Percentiles rank a stretch among this genome's conserved stretches.
Conservation (phyloP, 53 echinoderm and acorn worm genomes). For the Mesocentrotus franciscanus region DNA sequence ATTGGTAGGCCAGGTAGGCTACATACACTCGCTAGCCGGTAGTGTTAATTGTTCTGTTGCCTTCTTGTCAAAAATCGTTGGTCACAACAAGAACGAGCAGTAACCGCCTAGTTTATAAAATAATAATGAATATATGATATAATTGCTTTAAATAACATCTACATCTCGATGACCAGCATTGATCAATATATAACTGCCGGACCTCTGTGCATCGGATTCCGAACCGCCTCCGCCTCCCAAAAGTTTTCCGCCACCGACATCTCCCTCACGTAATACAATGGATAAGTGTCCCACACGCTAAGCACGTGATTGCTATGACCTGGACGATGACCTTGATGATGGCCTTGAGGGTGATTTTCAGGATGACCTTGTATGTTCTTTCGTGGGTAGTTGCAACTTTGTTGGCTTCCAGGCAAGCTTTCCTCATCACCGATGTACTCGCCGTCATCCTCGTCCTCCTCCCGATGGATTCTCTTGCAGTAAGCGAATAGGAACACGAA, state of each 20-base stretch:
- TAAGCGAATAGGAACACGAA: slow-evolving; percentile 27
- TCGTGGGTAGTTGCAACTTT: neutral
- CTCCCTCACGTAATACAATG: slow-evolving; percentile 34
- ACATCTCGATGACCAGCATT: neutral
- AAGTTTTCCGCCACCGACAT: slow-evolving; percentile 39
- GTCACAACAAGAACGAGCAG: neutral
- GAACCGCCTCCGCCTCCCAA: slow-evolving; percentile 40
- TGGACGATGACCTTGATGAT: neutral
- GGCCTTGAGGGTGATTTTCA: neutral
- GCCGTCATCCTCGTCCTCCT: slow-evolving; percentile 46
- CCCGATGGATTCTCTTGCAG: slow-evolving; percentile 57
- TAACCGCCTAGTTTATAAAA: neutral
- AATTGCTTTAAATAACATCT: neutral
- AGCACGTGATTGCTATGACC: slow-evolving; percentile 30
- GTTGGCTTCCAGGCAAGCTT: slow-evolving; percentile 35
- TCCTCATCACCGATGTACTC: slow-evolving; percentile 63
- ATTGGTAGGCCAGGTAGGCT: too few species aligned
- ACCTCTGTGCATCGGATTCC: slow-evolving; percentile 48
- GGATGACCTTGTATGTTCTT: neutral
- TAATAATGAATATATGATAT: neutral
- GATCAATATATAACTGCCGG: slow-evolving; percentile 52
- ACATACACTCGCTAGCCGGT: neutral
- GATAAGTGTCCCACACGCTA: slow-evolving; percentile 56
- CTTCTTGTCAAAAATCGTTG: neutral
- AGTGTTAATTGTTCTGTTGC: neutral